phyloP scores from a whole-genome alignment of 2,888 invertebrate species.

The Formica aserva region DNA sequence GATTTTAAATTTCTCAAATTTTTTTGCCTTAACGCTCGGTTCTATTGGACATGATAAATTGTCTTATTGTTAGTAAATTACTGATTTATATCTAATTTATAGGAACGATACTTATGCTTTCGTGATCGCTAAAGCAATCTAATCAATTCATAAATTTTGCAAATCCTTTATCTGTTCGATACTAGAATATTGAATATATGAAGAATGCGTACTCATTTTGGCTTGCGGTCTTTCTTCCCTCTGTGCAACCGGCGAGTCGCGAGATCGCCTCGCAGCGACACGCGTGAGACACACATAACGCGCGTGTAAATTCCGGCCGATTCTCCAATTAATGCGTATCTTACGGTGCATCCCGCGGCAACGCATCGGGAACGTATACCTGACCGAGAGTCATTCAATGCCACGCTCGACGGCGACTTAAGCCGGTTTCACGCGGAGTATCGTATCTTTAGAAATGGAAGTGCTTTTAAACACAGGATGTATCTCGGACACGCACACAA shows the following conservation, averaged over 20 bases:
- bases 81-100: not conserved
- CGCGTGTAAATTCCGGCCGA: conserved; percentile 51
- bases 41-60: not conserved
- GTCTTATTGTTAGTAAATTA: not conserved
- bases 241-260: conserved; percentile 22
- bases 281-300: conserved; percentile 30
- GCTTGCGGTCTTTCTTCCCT: not conserved
- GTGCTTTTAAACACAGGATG: not conserved
- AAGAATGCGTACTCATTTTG: not conserved
- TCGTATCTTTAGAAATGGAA: conserved; percentile 9
- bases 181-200: not conserved
- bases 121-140: not conserved
- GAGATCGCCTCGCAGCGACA: conserved; percentile 48
- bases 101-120: not conserved
- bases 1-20: not conserved
- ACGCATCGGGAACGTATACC: conserved; percentile 38
- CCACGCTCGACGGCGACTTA: conserved; percentile 9
- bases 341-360: conserved; percentile 55
- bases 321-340: conserved; percentile 57
- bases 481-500: not conserved
- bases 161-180: not conserved
- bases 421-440: conserved; percentile 45
- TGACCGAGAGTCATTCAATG: conserved; percentile 32
- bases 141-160: conserved; percentile 18
- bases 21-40: not conserved